A percentile compares a stretch with the other conserved stretches of the same genome.
phyloP scores from a whole-genome alignment of 2,113 vertebrate genomes.

The Catharus minimus region DNA sequence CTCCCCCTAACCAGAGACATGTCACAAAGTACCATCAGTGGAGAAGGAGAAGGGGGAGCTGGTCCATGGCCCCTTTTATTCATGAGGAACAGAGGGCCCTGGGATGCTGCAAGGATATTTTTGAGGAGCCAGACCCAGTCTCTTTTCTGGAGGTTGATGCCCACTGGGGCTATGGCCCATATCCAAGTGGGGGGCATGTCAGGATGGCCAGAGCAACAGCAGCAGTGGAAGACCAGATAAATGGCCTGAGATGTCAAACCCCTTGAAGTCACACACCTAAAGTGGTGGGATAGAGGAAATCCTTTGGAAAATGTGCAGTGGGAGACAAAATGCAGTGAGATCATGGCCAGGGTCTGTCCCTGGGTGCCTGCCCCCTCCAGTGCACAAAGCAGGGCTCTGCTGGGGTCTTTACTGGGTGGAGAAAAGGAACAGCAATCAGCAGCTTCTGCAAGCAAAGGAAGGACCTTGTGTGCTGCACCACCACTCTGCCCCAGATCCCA shows the following conservation, averaged over 20 bases:
- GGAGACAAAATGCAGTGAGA: background rate
- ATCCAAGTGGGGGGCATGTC: rapidly evolving
- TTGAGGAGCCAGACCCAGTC: background rate
- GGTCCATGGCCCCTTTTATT: background rate
- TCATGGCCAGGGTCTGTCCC: background rate
- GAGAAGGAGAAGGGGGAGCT: background rate
- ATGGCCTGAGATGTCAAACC: background rate
- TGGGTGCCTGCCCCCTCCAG: background rate
- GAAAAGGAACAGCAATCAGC: background rate
- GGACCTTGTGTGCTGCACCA: background rate
- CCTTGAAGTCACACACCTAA: background rate
- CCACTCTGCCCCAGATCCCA: background rate
- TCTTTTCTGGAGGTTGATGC: background rate
- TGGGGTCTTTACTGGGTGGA: background rate
- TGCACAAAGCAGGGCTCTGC: background rate
- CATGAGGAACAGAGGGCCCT: background rate
- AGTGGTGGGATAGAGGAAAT: background rate
- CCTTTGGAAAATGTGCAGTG: background rate
- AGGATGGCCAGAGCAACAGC: rapidly evolving
- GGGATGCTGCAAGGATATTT: background rate
- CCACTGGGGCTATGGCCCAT: rapidly evolving
- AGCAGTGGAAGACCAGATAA: rapidly evolving
- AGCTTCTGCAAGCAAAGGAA: background rate
- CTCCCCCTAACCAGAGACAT: too few species aligned
- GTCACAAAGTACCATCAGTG: rapidly evolving